phyloP scores from a whole-genome alignment of 2,888 invertebrate species.

The Lycia hirtaria region DNA sequence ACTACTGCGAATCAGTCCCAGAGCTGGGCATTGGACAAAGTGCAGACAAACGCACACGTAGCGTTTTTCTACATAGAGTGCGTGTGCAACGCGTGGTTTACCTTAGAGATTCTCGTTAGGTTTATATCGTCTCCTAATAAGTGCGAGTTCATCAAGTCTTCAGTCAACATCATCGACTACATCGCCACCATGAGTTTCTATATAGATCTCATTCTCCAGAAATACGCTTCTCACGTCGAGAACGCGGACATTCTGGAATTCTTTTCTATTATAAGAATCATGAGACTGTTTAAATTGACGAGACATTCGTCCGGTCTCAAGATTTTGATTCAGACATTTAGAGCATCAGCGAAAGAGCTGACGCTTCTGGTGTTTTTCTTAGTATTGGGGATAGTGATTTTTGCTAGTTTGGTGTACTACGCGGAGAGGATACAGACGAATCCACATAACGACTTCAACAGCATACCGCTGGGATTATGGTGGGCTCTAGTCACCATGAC shows the following conservation, averaged over 20 bases:
- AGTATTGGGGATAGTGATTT: conserved; percentile 98
- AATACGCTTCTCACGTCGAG: conserved; percentile 95
- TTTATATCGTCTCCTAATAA: conserved; percentile 97
- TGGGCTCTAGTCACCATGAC: conserved; percentile 99
- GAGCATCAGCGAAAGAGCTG: conserved; percentile 98
- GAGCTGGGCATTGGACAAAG: conserved; percentile 94
- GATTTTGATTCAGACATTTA: conserved; percentile 98
- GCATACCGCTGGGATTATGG: conserved; percentile 98
- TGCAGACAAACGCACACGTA: conserved; percentile 97
- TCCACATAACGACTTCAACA: conserved; percentile 98
- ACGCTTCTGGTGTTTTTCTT: conserved; percentile 98
- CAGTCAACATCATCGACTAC: conserved; percentile 99
- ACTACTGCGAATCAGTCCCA: conserved; percentile 90
- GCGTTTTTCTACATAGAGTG: conserved; percentile 99
- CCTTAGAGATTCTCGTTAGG: conserved; percentile 96
- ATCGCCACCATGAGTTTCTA: conserved; percentile 99
- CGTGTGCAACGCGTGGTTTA: conserved; percentile 99
- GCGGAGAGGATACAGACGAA: conserved; percentile 98
- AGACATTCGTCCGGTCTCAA: conserved; percentile 98
- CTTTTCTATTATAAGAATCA: conserved; percentile 98
- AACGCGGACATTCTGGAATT: conserved; percentile 98
- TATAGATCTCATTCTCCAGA: conserved; percentile 95
- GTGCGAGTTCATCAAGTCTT: conserved; percentile 97
- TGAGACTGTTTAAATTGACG: conserved; percentile 98
- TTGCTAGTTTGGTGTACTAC: conserved; percentile 99